phyloP scores from a whole-genome alignment of 2,113 vertebrate genomes.

The Notothenia coriiceps region DNA sequence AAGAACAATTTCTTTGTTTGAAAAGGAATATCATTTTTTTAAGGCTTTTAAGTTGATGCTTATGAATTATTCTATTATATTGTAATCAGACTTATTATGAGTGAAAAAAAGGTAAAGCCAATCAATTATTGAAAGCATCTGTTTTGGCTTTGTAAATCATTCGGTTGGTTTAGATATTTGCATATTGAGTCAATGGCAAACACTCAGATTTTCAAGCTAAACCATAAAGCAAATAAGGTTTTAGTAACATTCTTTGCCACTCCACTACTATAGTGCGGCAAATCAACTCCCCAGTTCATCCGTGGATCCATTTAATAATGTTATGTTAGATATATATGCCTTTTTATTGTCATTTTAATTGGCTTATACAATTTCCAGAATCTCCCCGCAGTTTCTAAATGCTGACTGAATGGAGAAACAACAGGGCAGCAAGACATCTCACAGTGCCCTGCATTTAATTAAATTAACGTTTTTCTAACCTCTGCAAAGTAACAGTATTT shows the following conservation, averaged over 20 bases:
- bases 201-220: background rate
- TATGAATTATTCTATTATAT: background rate
- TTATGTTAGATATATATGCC: background rate
- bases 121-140: too few species aligned
- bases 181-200: too few species aligned
- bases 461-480: slow-evolving; percentile 32
- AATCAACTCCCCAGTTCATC: too few species aligned
- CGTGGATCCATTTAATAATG: too few species aligned
- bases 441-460: slow-evolving; percentile 19
- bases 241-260: too few species aligned
- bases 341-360: background rate
- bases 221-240: too few species aligned
- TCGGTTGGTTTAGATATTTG: too few species aligned
- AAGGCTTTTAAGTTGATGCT: background rate
- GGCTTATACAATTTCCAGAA: background rate
- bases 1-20: background rate
- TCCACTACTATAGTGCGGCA: too few species aligned
- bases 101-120: too few species aligned
- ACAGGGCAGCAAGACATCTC: background rate
- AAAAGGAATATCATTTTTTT: background rate
- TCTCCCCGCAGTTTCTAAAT: background rate
- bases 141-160: too few species aligned
- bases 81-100: too few species aligned
- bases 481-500: slow-evolving; percentile 47
- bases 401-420: background rate